A percentile compares a stretch with the other conserved stretches of the same genome.
Evolutionary conservation across 2,113 vertebrate genomes (phyloP).

Genomic region (Meriones unguiculatus): DNA sequence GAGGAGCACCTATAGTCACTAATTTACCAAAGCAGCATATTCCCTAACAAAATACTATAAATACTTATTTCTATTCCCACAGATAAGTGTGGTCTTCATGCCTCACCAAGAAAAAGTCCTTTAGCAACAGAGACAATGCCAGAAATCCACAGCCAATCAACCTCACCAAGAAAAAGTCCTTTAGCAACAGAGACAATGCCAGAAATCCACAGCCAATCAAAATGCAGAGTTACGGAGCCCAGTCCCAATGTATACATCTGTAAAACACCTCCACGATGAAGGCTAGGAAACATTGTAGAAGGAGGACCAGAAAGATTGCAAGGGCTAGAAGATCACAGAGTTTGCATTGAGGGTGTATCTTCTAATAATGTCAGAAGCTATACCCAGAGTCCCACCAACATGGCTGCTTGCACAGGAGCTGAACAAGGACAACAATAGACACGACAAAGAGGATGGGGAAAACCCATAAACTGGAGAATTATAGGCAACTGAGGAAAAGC

Average conservation of each 20-base stretch:
- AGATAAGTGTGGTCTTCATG: too few relatives aligned
- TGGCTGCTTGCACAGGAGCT: not conserved
- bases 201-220: not conserved
- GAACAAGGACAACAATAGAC: not conserved
- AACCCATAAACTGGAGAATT: not conserved
- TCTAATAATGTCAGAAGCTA: not conserved
- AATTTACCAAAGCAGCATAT: not conserved
- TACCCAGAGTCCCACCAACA: not conserved
- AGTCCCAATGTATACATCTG: not conserved
- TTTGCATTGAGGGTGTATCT: not conserved
- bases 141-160: not conserved
- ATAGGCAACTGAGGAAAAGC: not conserved
- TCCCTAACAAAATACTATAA: not conserved
- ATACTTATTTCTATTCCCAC: not conserved
- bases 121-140: not conserved
- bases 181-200: not conserved
- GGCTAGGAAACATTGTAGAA: not conserved
- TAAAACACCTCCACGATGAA: not conserved
- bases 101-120: not conserved
- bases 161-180: not conserved
- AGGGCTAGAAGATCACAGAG: not conserved
- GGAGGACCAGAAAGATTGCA: not conserved
- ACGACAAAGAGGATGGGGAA: not conserved
- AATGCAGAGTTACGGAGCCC: too few relatives aligned
- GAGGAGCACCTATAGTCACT: not conserved